Base-by-base conservation (phyloP, 1,140 invertebrate genomes). In the Homarus americanus region DNA sequence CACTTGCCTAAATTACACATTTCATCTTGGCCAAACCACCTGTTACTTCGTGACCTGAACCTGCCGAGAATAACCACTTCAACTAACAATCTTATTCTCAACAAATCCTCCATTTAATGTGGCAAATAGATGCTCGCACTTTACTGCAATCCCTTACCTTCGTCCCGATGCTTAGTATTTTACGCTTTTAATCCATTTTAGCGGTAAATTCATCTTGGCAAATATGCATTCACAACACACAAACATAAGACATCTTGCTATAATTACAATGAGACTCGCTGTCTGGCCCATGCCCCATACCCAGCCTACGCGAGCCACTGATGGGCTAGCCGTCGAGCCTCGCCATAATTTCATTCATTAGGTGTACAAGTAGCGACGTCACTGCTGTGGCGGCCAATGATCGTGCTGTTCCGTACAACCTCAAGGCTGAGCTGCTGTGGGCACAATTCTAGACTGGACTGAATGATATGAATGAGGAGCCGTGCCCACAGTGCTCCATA, bases 311-410 rank as follows among this genome's bases (percentile, higher is more conserved):
- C 40, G 40, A 40, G 24, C 66, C 34, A 75, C 66, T 44, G 66
- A 53, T 32, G 32, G 53, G 85, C 85, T 87, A 87, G 76, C 76
- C 53, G 34, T 9, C 75, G 85, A 87, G 85, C 85, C 85, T 66
- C 53, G 76, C 85, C 49, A 85, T 87, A 79, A 87, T 87, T 87
- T 87, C 85, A 87, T 87, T 87, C 85, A 87, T 87, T 87, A 87
- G 76, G 85, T 63, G 85, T 79, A 63, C 76, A 80, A 79, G 58
- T 38, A 87, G 85, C 44, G 75, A 87, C 85, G 85, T 87, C 85
- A 87, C 76, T 41, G 75, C 38, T 38, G 82, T 20, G 83, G 83
- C 69, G 63, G 34, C 83, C 83, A 85, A 85, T 85, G 83, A 58
- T 12, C n/a, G 41, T 28, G 40, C 69, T n/a, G 69, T 44, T 28